phyloP scores from a whole-genome alignment of 2,113 vertebrate species.

The Zosterops borbonicus region DNA sequence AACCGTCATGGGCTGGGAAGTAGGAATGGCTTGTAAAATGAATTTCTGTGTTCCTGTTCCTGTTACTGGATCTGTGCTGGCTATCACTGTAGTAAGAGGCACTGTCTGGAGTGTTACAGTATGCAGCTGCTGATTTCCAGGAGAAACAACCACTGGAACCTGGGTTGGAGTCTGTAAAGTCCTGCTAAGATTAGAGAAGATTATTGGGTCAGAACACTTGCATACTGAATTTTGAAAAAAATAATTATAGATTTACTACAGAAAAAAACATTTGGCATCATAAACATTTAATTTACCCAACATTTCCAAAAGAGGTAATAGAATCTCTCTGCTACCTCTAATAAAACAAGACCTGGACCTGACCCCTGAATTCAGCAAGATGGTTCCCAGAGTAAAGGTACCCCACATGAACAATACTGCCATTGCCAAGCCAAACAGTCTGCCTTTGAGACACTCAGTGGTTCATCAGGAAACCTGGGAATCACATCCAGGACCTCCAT shows the following conservation, averaged over 20 bases:
- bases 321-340: background rate
- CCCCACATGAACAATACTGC: fast-evolving
- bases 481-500: background rate
- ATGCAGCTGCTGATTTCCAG: constrained; percentile 78
- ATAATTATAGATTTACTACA: background rate
- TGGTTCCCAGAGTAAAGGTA: background rate
- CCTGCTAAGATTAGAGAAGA: constrained; percentile 66
- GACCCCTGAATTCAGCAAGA: background rate
- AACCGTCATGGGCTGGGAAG: constrained; percentile 80
- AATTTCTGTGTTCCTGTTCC: constrained; percentile 75
- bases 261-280: background rate
- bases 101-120: constrained; percentile 85
- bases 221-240: background rate
- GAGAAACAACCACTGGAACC: constrained; percentile 82
- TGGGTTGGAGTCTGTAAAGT: constrained; percentile 75
- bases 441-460: background rate
- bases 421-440: background rate
- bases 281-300: background rate
- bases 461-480: background rate
- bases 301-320: background rate
- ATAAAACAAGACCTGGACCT: background rate
- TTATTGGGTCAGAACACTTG: background rate
- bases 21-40: constrained; percentile 84
- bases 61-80: constrained; percentile 77
- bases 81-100: constrained; percentile 82